Percentiles rank a stretch among this genome's conserved stretches.
Conservation (phyloP, 2,888 invertebrate genomes). For the Yponomeuta plumbellus region DNA sequence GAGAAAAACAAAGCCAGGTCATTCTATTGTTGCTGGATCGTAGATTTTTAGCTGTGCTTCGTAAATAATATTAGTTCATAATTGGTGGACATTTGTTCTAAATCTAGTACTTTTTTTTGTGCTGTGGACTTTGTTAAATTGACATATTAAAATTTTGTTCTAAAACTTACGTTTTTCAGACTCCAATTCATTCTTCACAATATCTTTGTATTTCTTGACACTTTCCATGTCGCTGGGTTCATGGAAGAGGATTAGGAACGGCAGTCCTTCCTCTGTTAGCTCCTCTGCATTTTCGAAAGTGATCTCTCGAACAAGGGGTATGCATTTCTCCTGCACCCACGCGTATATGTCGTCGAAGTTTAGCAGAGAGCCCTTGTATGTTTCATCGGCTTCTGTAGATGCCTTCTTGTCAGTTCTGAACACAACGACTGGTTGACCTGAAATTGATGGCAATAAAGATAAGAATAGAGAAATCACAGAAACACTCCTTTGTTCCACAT, state of each 20-base stretch:
- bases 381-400: slow-evolving; percentile 89
- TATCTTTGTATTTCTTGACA: slow-evolving; percentile 89
- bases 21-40: too few relatives aligned
- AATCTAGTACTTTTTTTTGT: too few relatives aligned
- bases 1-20: too few relatives aligned
- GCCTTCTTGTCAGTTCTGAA: slow-evolving; percentile 88
- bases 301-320: slow-evolving; percentile 97
- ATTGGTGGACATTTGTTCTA: too few relatives aligned
- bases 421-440: slow-evolving; percentile 87
- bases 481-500: too few relatives aligned
- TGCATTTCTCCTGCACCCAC: slow-evolving; percentile 95
- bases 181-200: slow-evolving; percentile 85
- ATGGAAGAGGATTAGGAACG: slow-evolving; percentile 98
- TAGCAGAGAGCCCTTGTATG: slow-evolving; percentile 83
- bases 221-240: slow-evolving; percentile 87
- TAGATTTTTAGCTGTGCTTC: too few relatives aligned
- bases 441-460: slow-evolving; percentile 23
- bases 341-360: slow-evolving; percentile 90
- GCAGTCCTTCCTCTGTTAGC: slow-evolving; percentile 97
- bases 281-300: slow-evolving; percentile 99
- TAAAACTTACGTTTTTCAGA: slow-evolving; percentile 91
- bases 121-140: too few relatives aligned
- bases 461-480: too few relatives aligned
- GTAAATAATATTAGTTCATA: too few relatives aligned
- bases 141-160: slow-evolving; percentile 6